Conservation (phyloP, 1,140 invertebrate genomes). For the Babylonia areolata region DNA sequence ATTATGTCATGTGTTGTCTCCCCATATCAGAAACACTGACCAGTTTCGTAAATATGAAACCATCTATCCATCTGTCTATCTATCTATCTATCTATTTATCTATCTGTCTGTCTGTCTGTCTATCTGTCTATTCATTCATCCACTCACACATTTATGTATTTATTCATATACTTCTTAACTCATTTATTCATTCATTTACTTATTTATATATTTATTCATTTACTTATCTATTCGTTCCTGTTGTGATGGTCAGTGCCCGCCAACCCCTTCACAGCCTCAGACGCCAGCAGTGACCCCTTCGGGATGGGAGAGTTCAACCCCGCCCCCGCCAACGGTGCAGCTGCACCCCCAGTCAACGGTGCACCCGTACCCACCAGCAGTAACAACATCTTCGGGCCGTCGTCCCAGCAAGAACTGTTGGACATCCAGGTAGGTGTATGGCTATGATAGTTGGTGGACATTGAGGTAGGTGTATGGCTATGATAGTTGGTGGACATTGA, state of each 20-base stretch:
- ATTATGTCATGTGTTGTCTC: too few relatives aligned
- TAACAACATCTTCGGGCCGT: constrained; percentile 82
- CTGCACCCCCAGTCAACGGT: constrained; percentile 45
- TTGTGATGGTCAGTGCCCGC: not conserved
- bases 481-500: too few relatives aligned
- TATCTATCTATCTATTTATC: too few relatives aligned
- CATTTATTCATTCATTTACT: too few relatives aligned
- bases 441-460: too few relatives aligned
- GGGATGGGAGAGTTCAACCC: constrained; percentile 87
- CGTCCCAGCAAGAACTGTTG: constrained; percentile 45
- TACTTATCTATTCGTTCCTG: not conserved
- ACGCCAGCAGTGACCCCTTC: constrained; percentile 79
- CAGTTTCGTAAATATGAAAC: too few relatives aligned
- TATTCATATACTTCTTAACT: too few relatives aligned
- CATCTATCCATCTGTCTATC: too few relatives aligned
- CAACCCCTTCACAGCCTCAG: constrained; percentile 46
- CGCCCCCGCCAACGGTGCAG: constrained; percentile 47
- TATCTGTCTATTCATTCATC: too few relatives aligned
- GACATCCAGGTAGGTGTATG: constrained; percentile 55
- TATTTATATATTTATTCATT: not conserved
- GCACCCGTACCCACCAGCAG: constrained; percentile 75
- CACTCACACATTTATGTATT: too few relatives aligned
- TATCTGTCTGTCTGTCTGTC: not conserved
- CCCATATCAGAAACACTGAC: too few relatives aligned
- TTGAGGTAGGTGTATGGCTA: too few relatives aligned